Conservation (phyloP, 2,888 invertebrate genomes). For the Auanema sp. region DNA sequence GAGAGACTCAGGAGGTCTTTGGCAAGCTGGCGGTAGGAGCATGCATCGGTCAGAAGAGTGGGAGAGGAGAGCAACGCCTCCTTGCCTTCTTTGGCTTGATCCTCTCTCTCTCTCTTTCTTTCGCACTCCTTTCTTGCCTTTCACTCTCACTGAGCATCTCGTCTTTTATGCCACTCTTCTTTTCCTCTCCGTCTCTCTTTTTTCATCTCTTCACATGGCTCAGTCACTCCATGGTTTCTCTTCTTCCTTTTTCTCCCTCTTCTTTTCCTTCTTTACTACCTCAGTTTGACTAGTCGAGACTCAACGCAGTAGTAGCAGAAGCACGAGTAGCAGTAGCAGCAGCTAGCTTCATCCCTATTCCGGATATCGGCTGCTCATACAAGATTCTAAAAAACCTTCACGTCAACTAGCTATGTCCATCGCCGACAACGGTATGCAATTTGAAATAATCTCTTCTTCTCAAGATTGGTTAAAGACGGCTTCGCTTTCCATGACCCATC, state of each 20-base stretch:
- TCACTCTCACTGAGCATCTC: conserved; percentile 2
- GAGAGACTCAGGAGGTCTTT: neutral
- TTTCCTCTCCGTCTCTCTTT: neutral
- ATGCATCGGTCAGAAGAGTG: neutral
- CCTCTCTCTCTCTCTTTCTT: conserved; percentile 10
- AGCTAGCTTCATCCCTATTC: no score
- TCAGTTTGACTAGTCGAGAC: no score
- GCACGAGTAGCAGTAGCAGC: no score
- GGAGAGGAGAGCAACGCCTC: conserved; percentile 3
- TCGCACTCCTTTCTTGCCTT: neutral
- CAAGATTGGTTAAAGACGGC: conserved; percentile 8
- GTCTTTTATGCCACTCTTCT: neutral
- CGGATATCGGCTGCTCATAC: no score
- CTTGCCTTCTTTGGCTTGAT: neutral
- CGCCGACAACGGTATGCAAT: no score
- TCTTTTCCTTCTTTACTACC: conserved; percentile 2
- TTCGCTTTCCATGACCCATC: neutral
- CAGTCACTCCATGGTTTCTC: conserved; percentile 1
- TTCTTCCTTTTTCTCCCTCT: neutral
- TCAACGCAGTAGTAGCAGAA: no score
- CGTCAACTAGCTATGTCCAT: no score
- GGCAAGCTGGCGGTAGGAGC: no score
- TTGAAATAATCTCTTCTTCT: conserved; percentile 1
- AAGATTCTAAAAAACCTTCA: no score
- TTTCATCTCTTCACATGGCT: neutral